Percentiles rank a stretch among this genome's conserved stretches.
Evolutionary conservation across 1,140 invertebrate species (phyloP).

Genomic region (Mamestra configurata): DNA sequence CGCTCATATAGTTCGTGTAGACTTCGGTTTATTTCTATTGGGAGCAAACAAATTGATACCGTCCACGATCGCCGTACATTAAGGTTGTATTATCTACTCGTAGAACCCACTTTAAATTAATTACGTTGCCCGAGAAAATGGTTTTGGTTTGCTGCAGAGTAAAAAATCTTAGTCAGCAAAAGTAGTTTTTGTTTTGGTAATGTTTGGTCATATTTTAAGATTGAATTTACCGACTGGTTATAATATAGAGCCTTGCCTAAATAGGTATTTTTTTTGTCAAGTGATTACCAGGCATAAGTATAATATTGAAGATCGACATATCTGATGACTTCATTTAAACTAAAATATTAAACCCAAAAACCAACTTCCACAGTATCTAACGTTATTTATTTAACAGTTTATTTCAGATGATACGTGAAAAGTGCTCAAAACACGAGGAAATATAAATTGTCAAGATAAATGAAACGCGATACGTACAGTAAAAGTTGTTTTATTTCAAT

Average conservation of each 20-base stretch:
- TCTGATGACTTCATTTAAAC: background rate
- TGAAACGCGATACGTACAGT: conserved; percentile 38
- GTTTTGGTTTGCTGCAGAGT: conserved; percentile 3
- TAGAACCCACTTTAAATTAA: conserved; percentile 47
- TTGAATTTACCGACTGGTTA: background rate
- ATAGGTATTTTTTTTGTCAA: too few relatives aligned
- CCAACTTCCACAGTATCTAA: background rate
- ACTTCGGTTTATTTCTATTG: conserved; percentile 41
- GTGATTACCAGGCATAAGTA: too few relatives aligned
- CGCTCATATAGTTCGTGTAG: conserved; percentile 28
- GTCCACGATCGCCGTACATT: conserved; percentile 1
- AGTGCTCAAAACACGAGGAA: conserved; percentile 18
- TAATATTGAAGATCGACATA: too few relatives aligned
- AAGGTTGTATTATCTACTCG: conserved; percentile 41
- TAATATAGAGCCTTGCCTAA: too few relatives aligned
- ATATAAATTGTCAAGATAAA: conserved; percentile 40
- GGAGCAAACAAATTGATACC: conserved; percentile 50
- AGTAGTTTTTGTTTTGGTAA: background rate
- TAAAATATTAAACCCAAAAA: background rate
- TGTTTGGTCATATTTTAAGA: background rate
- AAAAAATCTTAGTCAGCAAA: conserved; percentile 5
- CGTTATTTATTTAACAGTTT: background rate
- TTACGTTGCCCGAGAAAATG: conserved; percentile 13
- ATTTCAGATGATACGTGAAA: conserved; percentile 27
- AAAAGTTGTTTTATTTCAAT: conserved; percentile 35